Evolutionary conservation across 2,113 vertebrate genomes (phyloP).

Genomic region (Chelonoidis abingdonii): DNA sequence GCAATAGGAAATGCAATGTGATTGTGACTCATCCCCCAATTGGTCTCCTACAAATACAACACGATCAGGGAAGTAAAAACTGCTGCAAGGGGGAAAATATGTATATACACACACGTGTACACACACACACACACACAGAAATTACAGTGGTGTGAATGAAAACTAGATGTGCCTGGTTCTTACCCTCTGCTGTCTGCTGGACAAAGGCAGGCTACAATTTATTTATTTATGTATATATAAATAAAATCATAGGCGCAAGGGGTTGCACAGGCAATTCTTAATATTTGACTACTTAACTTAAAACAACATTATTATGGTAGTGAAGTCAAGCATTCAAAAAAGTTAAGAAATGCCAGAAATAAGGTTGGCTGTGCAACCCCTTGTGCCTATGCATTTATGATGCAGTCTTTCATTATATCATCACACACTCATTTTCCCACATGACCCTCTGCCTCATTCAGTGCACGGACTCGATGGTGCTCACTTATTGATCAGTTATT

Average conservation of each 20-base stretch:
- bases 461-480: background rate
- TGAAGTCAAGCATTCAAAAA: background rate
- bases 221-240: background rate
- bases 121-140: background rate
- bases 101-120: no score
- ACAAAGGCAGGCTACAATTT: background rate
- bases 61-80: no score
- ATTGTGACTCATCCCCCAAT: no score
- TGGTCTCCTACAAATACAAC: no score
- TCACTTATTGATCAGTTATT: background rate
- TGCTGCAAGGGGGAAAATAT: background rate
- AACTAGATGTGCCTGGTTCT: background rate
- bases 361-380: background rate
- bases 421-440: background rate
- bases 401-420: background rate
- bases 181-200: background rate
- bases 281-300: background rate
- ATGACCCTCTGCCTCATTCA: background rate
- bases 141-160: background rate
- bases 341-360: background rate
- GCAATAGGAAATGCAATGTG: background rate
- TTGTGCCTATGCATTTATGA: background rate
- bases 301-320: background rate
- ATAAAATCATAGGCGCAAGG: background rate
- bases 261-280: background rate